Percentiles rank a stretch among this genome's conserved stretches.
Conservation (phyloP, 2,113 vertebrate species). For the Ceyx margarethae region DNA sequence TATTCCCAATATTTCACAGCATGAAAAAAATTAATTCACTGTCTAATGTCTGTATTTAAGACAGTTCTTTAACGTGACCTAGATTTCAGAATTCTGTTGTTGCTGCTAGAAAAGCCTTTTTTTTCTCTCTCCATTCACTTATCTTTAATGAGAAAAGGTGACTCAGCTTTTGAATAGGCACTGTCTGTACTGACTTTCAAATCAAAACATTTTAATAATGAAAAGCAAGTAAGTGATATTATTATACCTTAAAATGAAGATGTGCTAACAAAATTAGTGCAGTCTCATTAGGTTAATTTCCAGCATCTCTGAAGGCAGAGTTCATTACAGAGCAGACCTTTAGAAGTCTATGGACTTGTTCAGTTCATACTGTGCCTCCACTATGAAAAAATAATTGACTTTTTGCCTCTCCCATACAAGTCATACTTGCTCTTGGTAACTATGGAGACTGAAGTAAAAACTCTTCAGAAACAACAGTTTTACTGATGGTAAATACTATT, state of each 20-base stretch:
- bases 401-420: background rate
- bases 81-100: constrained; percentile 73
- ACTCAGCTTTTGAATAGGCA: constrained; percentile 64
- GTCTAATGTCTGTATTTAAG: constrained; percentile 1
- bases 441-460: constrained; percentile 16
- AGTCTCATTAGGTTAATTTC: constrained; percentile 33
- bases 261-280: constrained; percentile 25
- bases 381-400: constrained; percentile 3
- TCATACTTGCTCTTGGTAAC: background rate
- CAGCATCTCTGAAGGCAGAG: background rate
- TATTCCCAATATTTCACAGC: background rate
- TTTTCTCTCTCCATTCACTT: constrained; percentile 55
- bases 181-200: constrained; percentile 50
- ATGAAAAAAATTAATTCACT: background rate
- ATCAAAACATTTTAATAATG: constrained; percentile 69
- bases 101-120: constrained; percentile 68
- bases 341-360: background rate
- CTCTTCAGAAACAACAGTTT: background rate
- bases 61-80: constrained; percentile 67
- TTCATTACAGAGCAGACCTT: background rate
- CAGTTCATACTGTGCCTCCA: background rate
- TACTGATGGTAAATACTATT: background rate
- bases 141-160: constrained; percentile 67
- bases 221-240: constrained; percentile 47
- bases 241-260: constrained; percentile 41